A percentile compares a stretch with the other conserved stretches of the same genome.
These are phyloP conservation scores for Acleris laterana DNA, from an alignment of 2,888 invertebrate genomes.

Conservation along the genomic window DNA sequence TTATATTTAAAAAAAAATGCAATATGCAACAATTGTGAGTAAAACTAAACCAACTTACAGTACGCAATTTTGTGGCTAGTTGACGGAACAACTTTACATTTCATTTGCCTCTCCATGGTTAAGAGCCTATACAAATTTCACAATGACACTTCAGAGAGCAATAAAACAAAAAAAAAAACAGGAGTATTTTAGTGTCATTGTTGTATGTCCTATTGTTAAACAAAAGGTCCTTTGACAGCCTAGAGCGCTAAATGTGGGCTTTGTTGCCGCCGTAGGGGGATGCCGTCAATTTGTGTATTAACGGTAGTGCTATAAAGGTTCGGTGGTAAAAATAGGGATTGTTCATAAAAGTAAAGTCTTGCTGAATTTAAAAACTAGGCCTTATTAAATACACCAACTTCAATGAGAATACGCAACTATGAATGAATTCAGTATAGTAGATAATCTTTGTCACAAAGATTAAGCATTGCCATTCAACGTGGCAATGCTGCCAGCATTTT, in stretches of 20 bases:
- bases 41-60: too few species aligned
- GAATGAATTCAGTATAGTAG: too few species aligned
- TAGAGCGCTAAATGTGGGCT: slow-evolving; percentile 12
- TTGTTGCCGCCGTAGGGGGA: slow-evolving; percentile 10
- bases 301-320: background rate
- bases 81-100: background rate
- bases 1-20: too few species aligned
- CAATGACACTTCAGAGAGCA: slow-evolving; percentile 25
- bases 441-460: too few species aligned
- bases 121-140: slow-evolving; percentile 15
- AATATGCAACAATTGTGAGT: too few species aligned
- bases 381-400: too few species aligned
- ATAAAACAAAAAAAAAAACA: slow-evolving; percentile 27
- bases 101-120: slow-evolving; percentile 10
- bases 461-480: too few species aligned
- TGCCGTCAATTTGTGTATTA: background rate
- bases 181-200: slow-evolving; percentile 23
- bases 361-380: too few species aligned
- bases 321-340: background rate
- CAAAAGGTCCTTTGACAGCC: slow-evolving; percentile 10
- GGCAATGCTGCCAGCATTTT: too few species aligned
- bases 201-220: slow-evolving; percentile 21
- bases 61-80: background rate
- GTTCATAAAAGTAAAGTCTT: too few species aligned
- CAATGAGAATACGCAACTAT: too few species aligned